Evolutionary conservation across 1,140 invertebrate genomes (phyloP), one percentile per base, ranked within the genome.

Genomic region (Drosophila bipectinata): DNA sequence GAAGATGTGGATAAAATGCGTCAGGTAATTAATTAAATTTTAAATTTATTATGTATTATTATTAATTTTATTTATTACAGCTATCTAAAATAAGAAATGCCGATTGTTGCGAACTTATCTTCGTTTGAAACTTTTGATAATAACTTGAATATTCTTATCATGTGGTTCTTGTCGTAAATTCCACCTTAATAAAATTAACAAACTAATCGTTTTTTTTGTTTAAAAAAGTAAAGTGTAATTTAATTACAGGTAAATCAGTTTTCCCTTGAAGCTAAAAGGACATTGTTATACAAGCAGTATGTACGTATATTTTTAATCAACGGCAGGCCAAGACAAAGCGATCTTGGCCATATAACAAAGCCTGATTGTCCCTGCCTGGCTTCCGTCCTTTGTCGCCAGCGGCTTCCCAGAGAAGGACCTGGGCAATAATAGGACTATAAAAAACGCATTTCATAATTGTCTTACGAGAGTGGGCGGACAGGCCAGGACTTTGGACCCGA

Each of bases 391-490:
- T 49, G 62, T 51, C 37, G 21, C 21, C 53, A 7, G 4, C 26
- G 26, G 18, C 48, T 18, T 44, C 48, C 48, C 48, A 53, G 18
- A 1, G 1, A 18, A 18, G 15, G 32, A 39, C 45, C 26, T 15
- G n/a, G 39, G 60, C 69, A 85, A 85, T 85, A 87, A 87, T 75
- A 82, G 82, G 82, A 63, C 78, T 81, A 85, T 85, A 85, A 87
- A 85, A 85, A 78, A 80, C 58, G 72, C 64, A 82, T 85, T 85
- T 87, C 82, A 87, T 85, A 85, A 85, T 85, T 85, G 82, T 87
- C 74, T 87, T 81, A 81, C 64, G 64, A 62, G 60, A 37, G 64
- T 37, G 57, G 37, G 37, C 28, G 44, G 68, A 44, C 58, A 49
- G n/a, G 26, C 34, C 63, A 39, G 57, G 68, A 15, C 57, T 24